Percentiles rank a stretch among this genome's conserved stretches.
These are phyloP conservation scores for Dilophus febrilis DNA, from an alignment of 2,888 invertebrate species.

Conservation along the genomic window DNA sequence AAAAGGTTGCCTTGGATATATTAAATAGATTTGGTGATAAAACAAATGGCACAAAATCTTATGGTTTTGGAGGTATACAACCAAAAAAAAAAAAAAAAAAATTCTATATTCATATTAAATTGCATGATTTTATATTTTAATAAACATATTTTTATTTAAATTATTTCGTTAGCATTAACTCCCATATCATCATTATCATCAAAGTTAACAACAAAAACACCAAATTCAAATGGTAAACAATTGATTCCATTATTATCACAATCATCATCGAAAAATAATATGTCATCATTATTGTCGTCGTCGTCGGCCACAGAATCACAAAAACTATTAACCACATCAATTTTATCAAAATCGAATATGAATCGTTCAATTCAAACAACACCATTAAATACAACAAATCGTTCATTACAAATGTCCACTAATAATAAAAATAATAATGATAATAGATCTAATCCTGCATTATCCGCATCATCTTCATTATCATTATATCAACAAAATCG, in stretches of 20 bases:
- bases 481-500: neutral
- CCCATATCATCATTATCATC: neutral
- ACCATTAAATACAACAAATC: neutral
- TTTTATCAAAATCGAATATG: too few relatives aligned
- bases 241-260: neutral
- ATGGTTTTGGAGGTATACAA: constrained; percentile 5
- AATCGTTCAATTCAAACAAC: too few relatives aligned
- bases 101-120: neutral
- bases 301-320: too few relatives aligned
- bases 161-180: neutral
- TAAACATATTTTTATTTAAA: too few relatives aligned
- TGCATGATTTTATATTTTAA: neutral
- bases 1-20: constrained; percentile 26
- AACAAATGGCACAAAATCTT: constrained; percentile 11
- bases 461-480: too few relatives aligned
- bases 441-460: neutral
- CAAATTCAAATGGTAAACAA: neutral
- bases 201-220: neutral
- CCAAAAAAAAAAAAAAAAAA: neutral
- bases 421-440: too few relatives aligned
- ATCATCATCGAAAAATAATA: neutral
- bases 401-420: neutral
- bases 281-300: neutral
- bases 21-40: constrained; percentile 27
- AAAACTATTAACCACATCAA: neutral